These are phyloP conservation scores for Hedychridium roseum DNA, from an alignment of 2,888 invertebrate genomes.

Conservation along the genomic window DNA sequence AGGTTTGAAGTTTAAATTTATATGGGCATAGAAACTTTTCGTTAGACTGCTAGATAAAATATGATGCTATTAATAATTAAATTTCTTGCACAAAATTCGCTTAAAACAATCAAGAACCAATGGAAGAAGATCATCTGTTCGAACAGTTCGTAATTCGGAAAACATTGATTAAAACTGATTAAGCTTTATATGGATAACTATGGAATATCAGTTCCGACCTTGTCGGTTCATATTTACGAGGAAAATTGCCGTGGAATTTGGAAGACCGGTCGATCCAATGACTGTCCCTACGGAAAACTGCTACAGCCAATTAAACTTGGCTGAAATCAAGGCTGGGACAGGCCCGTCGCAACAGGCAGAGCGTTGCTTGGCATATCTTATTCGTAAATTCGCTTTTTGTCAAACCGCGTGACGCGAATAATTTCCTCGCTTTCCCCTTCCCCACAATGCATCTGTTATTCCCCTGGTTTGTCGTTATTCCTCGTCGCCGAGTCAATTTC, in stretches of 20 bases:
- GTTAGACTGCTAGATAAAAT: too few relatives aligned
- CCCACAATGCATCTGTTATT: conserved; percentile 12
- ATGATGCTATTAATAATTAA: too few relatives aligned
- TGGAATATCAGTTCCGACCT: too few relatives aligned
- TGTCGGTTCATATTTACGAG: conserved; percentile 3
- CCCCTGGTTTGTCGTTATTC: background rate
- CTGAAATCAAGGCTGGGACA: conserved; percentile 53
- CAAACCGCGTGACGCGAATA: conserved; percentile 49
- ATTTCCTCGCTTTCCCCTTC: conserved; percentile 39
- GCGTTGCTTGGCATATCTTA: conserved; percentile 43
- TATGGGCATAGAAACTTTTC: too few relatives aligned
- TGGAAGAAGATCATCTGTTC: too few relatives aligned
- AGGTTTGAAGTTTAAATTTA: too few relatives aligned
- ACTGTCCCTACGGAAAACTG: conserved; percentile 46
- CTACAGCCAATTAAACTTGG: conserved; percentile 59
- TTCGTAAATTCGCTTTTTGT: conserved; percentile 53
- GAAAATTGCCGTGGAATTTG: conserved; percentile 34
- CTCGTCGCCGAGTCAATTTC: conserved; percentile 9
- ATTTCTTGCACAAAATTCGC: too few relatives aligned
- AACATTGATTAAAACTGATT: too few relatives aligned
- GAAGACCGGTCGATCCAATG: conserved; percentile 31
- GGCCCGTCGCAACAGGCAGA: conserved; percentile 35
- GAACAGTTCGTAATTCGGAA: too few relatives aligned
- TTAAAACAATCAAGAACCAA: too few relatives aligned
- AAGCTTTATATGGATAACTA: too few relatives aligned